phyloP scores from a whole-genome alignment of 2,113 vertebrate genomes.

The Hiodon alosoides region DNA sequence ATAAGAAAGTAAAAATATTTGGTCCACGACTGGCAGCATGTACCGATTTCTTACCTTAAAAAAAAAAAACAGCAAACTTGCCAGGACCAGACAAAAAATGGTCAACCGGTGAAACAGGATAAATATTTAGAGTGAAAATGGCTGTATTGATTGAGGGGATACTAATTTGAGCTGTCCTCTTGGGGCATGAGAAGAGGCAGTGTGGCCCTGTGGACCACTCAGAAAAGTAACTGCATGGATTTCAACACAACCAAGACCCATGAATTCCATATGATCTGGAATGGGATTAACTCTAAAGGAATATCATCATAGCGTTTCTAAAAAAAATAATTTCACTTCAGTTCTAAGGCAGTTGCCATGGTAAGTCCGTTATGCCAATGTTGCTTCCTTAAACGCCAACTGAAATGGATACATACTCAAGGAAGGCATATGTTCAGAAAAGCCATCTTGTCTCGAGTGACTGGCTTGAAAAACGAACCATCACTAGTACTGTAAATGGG shows the following conservation, averaged over 20 bases:
- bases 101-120: background rate
- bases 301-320: slow-evolving; percentile 19
- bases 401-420: background rate
- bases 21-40: too few species aligned
- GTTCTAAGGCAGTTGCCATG: slow-evolving; percentile 35
- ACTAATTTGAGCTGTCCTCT: background rate
- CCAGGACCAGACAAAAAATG: background rate
- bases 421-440: background rate
- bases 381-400: slow-evolving; percentile 18
- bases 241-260: too few species aligned
- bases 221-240: background rate
- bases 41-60: background rate
- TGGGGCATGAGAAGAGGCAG: background rate
- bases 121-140: background rate
- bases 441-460: background rate
- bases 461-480: background rate
- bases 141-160: too few species aligned
- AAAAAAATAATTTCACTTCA: slow-evolving; percentile 29
- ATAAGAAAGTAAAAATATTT: background rate
- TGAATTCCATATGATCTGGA: background rate
- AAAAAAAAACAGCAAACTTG: background rate
- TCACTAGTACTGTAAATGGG: background rate
- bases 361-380: slow-evolving; percentile 30
- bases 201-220: background rate
- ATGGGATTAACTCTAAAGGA: slow-evolving; percentile 20